Base-by-base conservation (phyloP, 2,888 invertebrate genomes). In the Limnephilus marmoratus region DNA sequence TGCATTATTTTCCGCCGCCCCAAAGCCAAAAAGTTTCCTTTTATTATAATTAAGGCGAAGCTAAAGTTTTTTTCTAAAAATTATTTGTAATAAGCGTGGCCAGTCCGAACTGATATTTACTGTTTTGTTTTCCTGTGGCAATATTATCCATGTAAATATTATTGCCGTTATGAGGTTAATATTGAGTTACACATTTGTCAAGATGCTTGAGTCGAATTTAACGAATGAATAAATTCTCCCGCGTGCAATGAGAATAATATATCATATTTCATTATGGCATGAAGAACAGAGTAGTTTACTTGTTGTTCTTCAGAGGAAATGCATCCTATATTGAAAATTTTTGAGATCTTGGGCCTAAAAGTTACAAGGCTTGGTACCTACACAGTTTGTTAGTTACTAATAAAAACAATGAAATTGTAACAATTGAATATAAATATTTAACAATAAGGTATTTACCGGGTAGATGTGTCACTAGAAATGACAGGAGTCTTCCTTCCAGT, bases 401-500 rank as follows among this genome's bases (percentile, higher is more conserved):
- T 68, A 68, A 24, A 68, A n/a, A 68, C n/a, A 68, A n/a, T n/a
- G 68, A 68, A 24, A 68, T 68, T 68, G 68, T 7, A 68, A 68
- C 68, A 68, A n/a, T 86, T 86, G 9, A 37, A 34, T 13, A 82
- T 12, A 31, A 82, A 82, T 86, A 68, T 29, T 86, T 45, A 9
- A 87, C 87, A 87, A 87, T 53, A 89, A 80, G 68, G 68, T 81
- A 37, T 34, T 96, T 94, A 97, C 97, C 96, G 96, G 91, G 96
- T 94, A 80, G 96, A 96, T 37, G 96, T 96, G 94, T 95, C 96
- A 93, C 96, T 95, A 93, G 94, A 94, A 94, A 95, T 95, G 31
- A 95, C 94, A 41, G 96, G 96, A 1, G 96, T 96, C 94, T 95
- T 96, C 92, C 96, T 96, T 91, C 96, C 96, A 83, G 96, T 95